These are phyloP conservation scores for Pasiphila rectangulata DNA, from an alignment of 2,888 invertebrate species.

Conservation along the genomic window DNA sequence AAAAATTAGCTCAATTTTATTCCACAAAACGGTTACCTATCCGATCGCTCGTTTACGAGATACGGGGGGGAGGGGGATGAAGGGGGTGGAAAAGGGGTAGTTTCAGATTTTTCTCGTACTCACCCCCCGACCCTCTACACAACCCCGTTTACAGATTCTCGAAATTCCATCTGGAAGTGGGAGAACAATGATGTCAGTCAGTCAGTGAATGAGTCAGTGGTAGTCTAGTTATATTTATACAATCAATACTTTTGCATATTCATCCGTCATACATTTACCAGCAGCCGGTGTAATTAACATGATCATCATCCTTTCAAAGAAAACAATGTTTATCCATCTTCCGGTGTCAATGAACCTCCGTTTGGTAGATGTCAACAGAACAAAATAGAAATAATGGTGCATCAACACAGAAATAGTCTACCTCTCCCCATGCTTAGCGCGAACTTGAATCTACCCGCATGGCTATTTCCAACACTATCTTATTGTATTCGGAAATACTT, in stretches of 20 bases:
- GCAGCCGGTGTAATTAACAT: conserved; percentile 15
- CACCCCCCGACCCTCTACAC: no score
- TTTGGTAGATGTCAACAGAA: conserved; percentile 57
- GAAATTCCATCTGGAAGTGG: no score
- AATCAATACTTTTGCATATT: conserved; percentile 18
- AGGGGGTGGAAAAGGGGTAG: no score
- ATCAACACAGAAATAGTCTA: conserved; percentile 69
- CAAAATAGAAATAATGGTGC: conserved; percentile 67
- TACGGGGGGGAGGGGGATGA: no score
- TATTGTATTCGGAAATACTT: conserved; percentile 68
- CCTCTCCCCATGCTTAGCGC: conserved; percentile 64
- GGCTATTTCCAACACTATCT: conserved; percentile 71
- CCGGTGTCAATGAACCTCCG: conserved; percentile 40
- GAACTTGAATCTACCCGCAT: conserved; percentile 72
- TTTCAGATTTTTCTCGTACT: no score
- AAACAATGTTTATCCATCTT: conserved; percentile 30
- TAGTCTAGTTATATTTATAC: no score
- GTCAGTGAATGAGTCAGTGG: no score
- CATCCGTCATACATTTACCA: conserved; percentile 1
- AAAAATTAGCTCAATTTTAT: no score
- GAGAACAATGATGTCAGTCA: no score
- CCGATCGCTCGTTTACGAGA: no score
- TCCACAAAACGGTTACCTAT: no score
- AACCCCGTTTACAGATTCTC: no score
- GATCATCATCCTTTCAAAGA: conserved; percentile 24